Conservation (phyloP, 2,113 vertebrate species). For the Nanger granti region DNA sequence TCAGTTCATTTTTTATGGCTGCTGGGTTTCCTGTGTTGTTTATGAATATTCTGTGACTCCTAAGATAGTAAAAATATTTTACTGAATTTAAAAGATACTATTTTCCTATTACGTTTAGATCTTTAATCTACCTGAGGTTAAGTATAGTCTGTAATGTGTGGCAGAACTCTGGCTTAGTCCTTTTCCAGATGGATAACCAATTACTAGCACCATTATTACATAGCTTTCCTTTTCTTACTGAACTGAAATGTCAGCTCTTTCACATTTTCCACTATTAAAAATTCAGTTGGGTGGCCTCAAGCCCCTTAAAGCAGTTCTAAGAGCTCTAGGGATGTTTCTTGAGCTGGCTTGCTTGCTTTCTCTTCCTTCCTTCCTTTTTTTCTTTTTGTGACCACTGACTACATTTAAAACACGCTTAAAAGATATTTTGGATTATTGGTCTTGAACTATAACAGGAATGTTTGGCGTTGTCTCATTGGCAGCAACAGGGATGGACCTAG, state of each 20-base stretch:
- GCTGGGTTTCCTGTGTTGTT: neutral
- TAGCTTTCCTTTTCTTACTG: neutral
- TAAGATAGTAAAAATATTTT: neutral
- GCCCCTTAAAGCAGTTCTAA: neutral
- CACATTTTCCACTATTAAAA: neutral
- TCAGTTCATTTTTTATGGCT: neutral
- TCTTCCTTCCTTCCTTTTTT: neutral
- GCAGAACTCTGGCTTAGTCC: neutral
- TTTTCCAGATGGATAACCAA: neutral
- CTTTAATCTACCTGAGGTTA: neutral
- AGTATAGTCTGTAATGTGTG: neutral
- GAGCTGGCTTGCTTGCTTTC: neutral
- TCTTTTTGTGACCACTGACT: neutral
- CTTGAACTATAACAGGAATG: neutral
- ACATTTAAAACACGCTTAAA: neutral
- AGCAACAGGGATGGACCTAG: neutral
- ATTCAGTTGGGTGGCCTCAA: neutral
- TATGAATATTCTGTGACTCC: neutral
- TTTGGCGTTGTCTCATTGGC: neutral
- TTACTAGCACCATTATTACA: neutral
- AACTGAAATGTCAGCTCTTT: neutral
- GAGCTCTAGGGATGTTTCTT: neutral
- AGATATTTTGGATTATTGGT: neutral
- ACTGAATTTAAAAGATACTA: neutral
- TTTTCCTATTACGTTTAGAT: neutral